Percentiles rank a stretch among this genome's conserved stretches.
These are phyloP conservation scores for Serinus canaria DNA, from an alignment of 2,113 vertebrate species.

Conservation along the genomic window DNA sequence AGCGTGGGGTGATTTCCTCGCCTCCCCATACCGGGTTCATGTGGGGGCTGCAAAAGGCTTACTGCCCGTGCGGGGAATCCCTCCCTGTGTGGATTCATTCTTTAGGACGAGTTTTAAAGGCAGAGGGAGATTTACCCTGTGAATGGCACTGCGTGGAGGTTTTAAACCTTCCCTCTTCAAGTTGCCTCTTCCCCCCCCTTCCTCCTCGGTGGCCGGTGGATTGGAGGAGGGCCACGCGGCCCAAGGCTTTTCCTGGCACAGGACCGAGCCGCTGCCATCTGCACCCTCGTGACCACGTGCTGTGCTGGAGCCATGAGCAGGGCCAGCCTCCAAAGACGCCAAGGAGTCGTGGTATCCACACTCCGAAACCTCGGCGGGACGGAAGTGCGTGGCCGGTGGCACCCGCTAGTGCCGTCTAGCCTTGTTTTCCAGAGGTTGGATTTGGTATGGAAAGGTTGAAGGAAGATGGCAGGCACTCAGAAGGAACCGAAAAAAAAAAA, in stretches of 20 bases:
- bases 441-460: neutral
- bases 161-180: neutral
- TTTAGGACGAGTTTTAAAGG: neutral
- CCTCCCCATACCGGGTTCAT: accelerated
- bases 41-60: neutral
- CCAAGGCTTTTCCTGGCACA: conserved; percentile 39
- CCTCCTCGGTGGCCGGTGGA: conserved; percentile 26
- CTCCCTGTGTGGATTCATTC: neutral
- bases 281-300: conserved; percentile 49
- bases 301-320: conserved; percentile 48
- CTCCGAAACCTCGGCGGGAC: neutral
- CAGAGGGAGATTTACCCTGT: neutral
- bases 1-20: neutral
- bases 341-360: neutral
- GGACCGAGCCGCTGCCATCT: conserved; percentile 46
- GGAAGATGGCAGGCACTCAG: neutral
- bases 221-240: conserved; percentile 55
- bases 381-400: neutral
- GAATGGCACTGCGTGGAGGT: neutral
- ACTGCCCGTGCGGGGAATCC: neutral
- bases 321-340: conserved; percentile 28
- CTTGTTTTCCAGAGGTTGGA: neutral
- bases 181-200: neutral
- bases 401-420: neutral
- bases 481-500: neutral